Conservation (phyloP, 2,797 vertebrate species). For the Sebastes ruberrimus region DNA sequence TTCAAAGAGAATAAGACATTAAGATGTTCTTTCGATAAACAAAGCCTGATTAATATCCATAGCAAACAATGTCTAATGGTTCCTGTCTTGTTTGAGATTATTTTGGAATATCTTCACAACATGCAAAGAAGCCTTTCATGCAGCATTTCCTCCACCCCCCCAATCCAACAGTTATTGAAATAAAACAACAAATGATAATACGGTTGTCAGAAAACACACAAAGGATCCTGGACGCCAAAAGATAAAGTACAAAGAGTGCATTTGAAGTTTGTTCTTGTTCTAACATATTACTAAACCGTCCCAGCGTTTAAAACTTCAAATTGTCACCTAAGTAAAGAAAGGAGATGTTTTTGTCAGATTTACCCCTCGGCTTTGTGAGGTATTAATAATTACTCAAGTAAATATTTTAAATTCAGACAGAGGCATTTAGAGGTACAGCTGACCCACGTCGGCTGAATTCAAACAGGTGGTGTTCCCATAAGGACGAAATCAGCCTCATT, state of each 20-base stretch:
- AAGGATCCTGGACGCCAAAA: slow-evolving; percentile 61
- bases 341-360: slow-evolving; percentile 14
- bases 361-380: neutral
- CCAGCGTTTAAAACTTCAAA: slow-evolving; percentile 25
- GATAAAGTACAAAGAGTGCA: slow-evolving; percentile 54
- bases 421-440: slow-evolving; percentile 20
- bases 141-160: slow-evolving; percentile 32
- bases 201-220: slow-evolving; percentile 62
- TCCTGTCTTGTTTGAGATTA: slow-evolving; percentile 74
- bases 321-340: slow-evolving; percentile 20
- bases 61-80: slow-evolving; percentile 78
- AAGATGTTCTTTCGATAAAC: slow-evolving; percentile 80
- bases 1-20: slow-evolving; percentile 87
- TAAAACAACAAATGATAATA: slow-evolving; percentile 61
- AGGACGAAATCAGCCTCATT: slow-evolving; percentile 49
- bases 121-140: slow-evolving; percentile 68
- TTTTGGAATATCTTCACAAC: slow-evolving; percentile 72
- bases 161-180: slow-evolving; percentile 56
- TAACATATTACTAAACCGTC: slow-evolving; percentile 30
- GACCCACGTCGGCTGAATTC: slow-evolving; percentile 18
- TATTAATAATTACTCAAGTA: slow-evolving; percentile 17
- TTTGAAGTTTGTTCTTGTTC: slow-evolving; percentile 60
- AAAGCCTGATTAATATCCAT: slow-evolving; percentile 81
- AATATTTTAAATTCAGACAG: slow-evolving; percentile 34
- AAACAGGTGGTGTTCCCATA: slow-evolving; percentile 48